Evolutionary conservation across 2,888 invertebrate species (phyloP), one percentile per base, ranked within the genome.

Genomic region (Congeria kusceri): DNA sequence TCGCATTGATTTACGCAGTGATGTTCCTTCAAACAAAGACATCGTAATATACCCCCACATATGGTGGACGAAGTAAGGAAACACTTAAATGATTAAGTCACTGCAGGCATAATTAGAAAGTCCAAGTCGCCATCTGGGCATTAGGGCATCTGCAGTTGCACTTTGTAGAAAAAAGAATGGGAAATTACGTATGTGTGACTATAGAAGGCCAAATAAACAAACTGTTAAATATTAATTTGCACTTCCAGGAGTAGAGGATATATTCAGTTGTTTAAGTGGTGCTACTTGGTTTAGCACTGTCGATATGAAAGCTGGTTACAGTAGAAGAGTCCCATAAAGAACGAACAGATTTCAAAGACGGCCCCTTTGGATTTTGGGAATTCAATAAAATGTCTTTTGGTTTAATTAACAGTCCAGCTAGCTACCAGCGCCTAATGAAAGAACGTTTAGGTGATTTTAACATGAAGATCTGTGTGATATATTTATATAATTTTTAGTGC

Each of bases 171-270:
- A 61, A 61, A 61, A 61, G 49, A 61, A 15, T 20, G 28, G 61
- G 5, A 61, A 61, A 32, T 29, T 61, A 28, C 18, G 61, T 7
- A 61, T 61, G 61, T 61, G 61, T 32, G 28, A 61, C n/a, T 61
- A 61, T 28, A 28, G 61, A 28, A 28, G 5, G 20, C n/a, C 29
- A n/a, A 61, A 61, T 23, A 61, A 61, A 15, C 28, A 28, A 18
- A 61, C 61, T 11, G 29, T 61, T 5, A 61, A 32, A 61, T 28
- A 61, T n/a, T 28, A 7, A 28, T 61, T 29, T 32, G 39, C 61
- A 28, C 39, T 61, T 13, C 29, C 39, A 4, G 11, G 39, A 32
- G 61, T 28, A 7, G 39, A 61, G 11, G 61, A 61, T 28, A 61
- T 61, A 5, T 61, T 61, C n/a, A 29, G 29, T 29, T 32, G 61